Evolutionary conservation across 2,888 invertebrate species (phyloP).

Genomic region (Muschampia plurimacula): DNA sequence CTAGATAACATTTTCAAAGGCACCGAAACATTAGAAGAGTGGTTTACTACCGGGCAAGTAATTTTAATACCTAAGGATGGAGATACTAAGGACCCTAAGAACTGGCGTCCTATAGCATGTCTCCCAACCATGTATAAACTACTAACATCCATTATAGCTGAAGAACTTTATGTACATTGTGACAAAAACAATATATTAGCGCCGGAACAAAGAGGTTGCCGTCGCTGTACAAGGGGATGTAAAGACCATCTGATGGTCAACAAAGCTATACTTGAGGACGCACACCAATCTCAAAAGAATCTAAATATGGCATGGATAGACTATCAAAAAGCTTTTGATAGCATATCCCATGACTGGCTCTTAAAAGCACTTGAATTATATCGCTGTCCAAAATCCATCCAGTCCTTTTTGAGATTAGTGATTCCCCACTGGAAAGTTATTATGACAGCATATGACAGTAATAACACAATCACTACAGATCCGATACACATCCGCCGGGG

Average conservation of each 20-base stretch:
- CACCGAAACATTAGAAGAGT: not conserved
- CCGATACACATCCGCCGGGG: conserved; percentile 36
- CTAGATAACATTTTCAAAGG: conserved; percentile 5
- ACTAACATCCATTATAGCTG: conserved; percentile 20
- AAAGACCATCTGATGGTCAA: conserved; percentile 43
- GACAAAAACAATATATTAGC: conserved; percentile 30
- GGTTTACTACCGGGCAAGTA: conserved; percentile 33
- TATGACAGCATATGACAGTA: conserved; percentile 29
- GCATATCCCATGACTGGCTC: conserved; percentile 32
- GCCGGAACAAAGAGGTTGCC: conserved; percentile 36
- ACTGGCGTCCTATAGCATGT: conserved; percentile 39
- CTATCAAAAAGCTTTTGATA: conserved; percentile 39
- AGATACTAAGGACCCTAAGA: conserved; percentile 19
- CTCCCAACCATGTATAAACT: conserved; percentile 37
- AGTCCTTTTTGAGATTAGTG: not conserved
- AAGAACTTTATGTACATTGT: conserved; percentile 26
- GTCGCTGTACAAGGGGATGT: conserved; percentile 31
- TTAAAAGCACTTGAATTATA: conserved; percentile 25
- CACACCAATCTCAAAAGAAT: conserved; percentile 39
- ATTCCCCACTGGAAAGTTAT: conserved; percentile 39
- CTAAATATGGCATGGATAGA: conserved; percentile 37
- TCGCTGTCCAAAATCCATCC: conserved; percentile 22
- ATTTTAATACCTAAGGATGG: conserved; percentile 35
- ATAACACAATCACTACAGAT: conserved; percentile 25
- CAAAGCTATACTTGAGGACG: conserved; percentile 40